Evolutionary conservation across 2,888 invertebrate species (phyloP).

Genomic region (Ypsolopha sequella): DNA sequence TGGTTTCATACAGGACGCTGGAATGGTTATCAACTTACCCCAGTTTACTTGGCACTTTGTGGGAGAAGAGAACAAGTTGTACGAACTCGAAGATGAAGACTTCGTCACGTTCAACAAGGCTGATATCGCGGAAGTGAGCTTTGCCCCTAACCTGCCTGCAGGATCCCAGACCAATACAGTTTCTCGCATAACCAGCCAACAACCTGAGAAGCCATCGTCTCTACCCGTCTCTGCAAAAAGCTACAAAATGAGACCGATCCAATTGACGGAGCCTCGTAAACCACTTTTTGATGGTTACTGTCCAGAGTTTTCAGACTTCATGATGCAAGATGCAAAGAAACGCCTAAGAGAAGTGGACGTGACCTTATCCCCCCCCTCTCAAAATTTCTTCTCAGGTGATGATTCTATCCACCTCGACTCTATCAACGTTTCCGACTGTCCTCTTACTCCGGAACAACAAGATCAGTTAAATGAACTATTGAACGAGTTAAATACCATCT

Average conservation of each 20-base stretch:
- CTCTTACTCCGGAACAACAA: background rate
- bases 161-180: no score
- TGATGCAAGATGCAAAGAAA: no score
- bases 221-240: no score
- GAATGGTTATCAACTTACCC: background rate
- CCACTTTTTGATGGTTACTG: no score
- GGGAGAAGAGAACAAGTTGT: background rate
- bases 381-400: background rate
- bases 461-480: background rate
- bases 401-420: background rate
- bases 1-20: constrained; percentile 1
- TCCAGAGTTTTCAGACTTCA: no score
- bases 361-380: background rate
- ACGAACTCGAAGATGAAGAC: background rate
- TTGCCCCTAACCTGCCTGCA: background rate
- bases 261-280: background rate
- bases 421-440: background rate
- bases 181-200: background rate
- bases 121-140: background rate
- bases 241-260: background rate
- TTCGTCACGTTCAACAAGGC: background rate
- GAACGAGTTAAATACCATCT: background rate
- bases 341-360: background rate
- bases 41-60: background rate
- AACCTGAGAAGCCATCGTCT: background rate